Conservation (phyloP, 2,888 invertebrate genomes). For the Baronia brevicornis region DNA sequence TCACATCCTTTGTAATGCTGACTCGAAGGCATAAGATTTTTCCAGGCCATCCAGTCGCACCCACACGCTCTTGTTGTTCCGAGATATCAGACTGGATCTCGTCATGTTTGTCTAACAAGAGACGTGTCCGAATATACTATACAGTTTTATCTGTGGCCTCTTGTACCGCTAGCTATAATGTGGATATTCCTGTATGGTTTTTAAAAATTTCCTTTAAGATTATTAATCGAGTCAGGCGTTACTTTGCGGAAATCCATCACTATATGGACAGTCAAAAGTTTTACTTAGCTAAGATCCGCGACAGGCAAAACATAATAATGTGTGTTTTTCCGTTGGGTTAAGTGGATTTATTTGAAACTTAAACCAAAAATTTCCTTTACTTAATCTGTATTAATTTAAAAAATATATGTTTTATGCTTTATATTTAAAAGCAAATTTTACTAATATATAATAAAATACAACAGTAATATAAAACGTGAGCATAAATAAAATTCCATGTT, state of each 20-base stretch:
- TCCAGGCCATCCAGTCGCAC: constrained; percentile 48
- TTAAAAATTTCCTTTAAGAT: background rate
- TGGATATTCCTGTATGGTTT: constrained; percentile 34
- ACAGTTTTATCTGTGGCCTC: constrained; percentile 51
- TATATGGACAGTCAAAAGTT: no score
- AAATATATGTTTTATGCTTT: background rate
- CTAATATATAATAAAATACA: no score
- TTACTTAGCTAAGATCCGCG: no score
- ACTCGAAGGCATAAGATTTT: constrained; percentile 21
- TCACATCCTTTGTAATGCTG: constrained; percentile 39
- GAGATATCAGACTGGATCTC: constrained; percentile 61
- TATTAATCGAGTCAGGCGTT: no score
- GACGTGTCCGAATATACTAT: constrained; percentile 69
- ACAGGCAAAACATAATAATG: no score
- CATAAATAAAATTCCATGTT: no score
- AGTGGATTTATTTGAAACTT: no score
- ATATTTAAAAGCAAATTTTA: no score
- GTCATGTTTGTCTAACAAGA: constrained; percentile 72
- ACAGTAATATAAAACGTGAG: no score
- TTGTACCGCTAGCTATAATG: constrained; percentile 22
- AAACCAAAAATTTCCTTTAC: no score
- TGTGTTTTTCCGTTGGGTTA: no score
- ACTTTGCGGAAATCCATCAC: no score
- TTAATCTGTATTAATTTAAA: constrained; percentile 6
- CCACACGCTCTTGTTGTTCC: constrained; percentile 61